phyloP scores from a whole-genome alignment of 2,888 invertebrate genomes.

The Apamea sordens region DNA sequence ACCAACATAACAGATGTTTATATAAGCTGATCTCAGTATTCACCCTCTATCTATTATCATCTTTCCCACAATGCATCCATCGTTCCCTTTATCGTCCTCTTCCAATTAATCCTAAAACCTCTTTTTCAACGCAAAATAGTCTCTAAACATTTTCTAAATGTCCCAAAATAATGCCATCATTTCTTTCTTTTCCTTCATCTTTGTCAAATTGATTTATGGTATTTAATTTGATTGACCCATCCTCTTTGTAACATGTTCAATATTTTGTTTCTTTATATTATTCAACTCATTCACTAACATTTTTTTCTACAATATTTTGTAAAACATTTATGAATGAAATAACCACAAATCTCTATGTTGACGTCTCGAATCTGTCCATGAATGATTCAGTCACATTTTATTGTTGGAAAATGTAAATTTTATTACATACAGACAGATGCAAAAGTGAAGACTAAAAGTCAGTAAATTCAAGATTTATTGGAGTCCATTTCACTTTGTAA shows the following conservation, averaged over 20 bases:
- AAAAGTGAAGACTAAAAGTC: constrained; percentile 56
- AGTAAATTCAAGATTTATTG: constrained; percentile 60
- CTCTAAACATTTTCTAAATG: not conserved
- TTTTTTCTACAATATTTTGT: constrained; percentile 23
- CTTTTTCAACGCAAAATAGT: not conserved
- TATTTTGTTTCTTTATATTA: constrained; percentile 36
- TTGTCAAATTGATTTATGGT: constrained; percentile 30
- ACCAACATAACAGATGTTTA: not conserved
- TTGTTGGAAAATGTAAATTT: constrained; percentile 67
- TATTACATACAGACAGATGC: constrained; percentile 62
- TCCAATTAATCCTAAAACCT: not conserved
- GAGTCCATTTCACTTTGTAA: constrained; percentile 58
- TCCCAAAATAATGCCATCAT: constrained; percentile 4
- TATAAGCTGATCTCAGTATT: not conserved
- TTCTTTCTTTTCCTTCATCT: not conserved
- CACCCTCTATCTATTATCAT: not conserved
- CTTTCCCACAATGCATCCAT: not conserved
- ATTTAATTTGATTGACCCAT: constrained; percentile 47
- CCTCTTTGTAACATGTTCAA: constrained; percentile 38
- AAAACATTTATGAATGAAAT: constrained; percentile 57
- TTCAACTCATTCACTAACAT: constrained; percentile 20
- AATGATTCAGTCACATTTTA: constrained; percentile 67
- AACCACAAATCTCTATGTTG: constrained; percentile 57
- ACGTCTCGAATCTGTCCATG: constrained; percentile 56
- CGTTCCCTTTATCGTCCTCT: not conserved